phyloP scores from a whole-genome alignment of 2,113 vertebrate genomes.

The Rhinolophus ferrumequinum region DNA sequence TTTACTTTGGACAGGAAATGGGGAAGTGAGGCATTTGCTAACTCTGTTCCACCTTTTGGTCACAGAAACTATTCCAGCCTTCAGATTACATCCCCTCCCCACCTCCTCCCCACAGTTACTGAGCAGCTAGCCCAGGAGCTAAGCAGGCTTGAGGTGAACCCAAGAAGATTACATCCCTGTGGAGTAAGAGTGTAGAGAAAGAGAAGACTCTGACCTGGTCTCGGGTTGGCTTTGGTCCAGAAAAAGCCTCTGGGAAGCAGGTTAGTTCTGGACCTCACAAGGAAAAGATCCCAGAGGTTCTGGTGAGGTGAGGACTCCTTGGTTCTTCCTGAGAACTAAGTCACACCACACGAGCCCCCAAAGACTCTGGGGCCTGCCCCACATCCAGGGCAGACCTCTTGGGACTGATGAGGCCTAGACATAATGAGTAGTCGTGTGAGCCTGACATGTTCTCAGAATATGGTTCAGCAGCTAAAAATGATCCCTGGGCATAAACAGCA shows the following conservation, averaged over 20 bases:
- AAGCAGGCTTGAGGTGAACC: neutral
- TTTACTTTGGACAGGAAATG: neutral
- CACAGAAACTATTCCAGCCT: neutral
- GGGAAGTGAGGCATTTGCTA: neutral
- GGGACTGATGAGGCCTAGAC: neutral
- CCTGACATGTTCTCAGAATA: neutral
- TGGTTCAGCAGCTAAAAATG: neutral
- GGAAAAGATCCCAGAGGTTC: neutral
- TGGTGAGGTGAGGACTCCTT: neutral
- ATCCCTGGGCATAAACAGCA: neutral
- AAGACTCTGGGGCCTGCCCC: neutral
- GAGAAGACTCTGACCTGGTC: neutral
- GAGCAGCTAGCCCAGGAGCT: neutral
- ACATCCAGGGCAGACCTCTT: neutral
- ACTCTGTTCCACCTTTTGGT: neutral
- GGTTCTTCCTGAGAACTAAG: neutral
- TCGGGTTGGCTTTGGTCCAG: neutral
- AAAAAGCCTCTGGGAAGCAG: neutral
- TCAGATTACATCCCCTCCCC: neutral
- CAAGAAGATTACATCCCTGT: neutral
- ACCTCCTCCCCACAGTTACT: fast-evolving
- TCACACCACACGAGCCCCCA: neutral
- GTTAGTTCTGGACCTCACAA: neutral
- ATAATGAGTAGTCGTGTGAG: neutral
- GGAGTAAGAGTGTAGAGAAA: neutral